phyloP scores from a whole-genome alignment of 2,797 vertebrate genomes.

The Sebastes wilsoni region DNA sequence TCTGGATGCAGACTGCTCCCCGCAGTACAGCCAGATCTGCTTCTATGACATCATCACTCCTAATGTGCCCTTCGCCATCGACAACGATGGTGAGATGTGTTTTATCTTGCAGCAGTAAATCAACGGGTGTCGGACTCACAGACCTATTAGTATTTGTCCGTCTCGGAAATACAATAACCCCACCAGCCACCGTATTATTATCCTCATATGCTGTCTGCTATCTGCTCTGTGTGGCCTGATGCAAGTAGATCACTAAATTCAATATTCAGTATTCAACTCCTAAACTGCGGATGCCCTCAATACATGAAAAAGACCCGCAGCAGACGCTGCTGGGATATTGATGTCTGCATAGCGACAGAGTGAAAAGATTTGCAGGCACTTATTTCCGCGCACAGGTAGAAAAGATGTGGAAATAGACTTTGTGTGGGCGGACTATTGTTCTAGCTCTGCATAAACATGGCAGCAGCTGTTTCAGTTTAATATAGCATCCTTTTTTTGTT shows the following conservation, averaged over 20 bases:
- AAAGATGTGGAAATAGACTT: conserved; percentile 59
- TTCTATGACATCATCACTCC: conserved; percentile 99
- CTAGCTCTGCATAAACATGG: conserved; percentile 40
- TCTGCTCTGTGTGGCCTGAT: not conserved
- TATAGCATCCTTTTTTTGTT: conserved; percentile 17
- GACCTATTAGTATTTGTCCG: conserved; percentile 1
- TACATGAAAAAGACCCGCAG: conserved; percentile 12
- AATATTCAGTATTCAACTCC: conserved; percentile 22
- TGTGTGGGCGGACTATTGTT: conserved; percentile 53
- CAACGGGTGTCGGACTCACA: not conserved
- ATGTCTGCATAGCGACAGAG: conserved; percentile 22
- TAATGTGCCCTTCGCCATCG: conserved; percentile 96
- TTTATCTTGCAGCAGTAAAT: conserved; percentile 11
- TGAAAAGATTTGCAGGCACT: conserved; percentile 24
- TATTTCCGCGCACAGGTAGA: conserved; percentile 55
- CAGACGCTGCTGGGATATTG: conserved; percentile 23
- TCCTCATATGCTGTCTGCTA: not conserved
- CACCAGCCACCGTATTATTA: not conserved
- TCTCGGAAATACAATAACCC: conserved; percentile 13
- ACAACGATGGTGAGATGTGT: conserved; percentile 91
- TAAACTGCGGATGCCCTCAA: conserved; percentile 38
- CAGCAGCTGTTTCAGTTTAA: conserved; percentile 47
- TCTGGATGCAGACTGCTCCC: conserved; percentile 97
- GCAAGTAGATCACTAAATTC: conserved; percentile 14
- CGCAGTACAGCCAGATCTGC: conserved; percentile 99